Evolutionary conservation across 2,888 invertebrate species (phyloP), one percentile per base, ranked within the genome.

Genomic region (Papilio demoleus): DNA sequence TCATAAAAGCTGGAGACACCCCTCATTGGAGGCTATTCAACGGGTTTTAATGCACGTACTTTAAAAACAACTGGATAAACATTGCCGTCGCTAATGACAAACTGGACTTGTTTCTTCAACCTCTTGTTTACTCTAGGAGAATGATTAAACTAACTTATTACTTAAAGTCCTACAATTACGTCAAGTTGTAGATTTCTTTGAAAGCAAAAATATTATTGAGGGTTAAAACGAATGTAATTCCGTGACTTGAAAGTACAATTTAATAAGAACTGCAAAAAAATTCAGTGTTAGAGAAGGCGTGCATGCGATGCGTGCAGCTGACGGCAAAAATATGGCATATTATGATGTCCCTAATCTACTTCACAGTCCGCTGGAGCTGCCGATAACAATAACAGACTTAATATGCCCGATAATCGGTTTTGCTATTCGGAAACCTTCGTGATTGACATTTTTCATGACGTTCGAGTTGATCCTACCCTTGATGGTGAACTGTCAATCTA

Each of bases 371-470:
- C 75, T 82, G 87, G 82, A 80, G 84, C 81, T 81, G 81, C 86
- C 91, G 89, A 88, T 90, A 89, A 92, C 89, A 92, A 92, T 92
- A 90, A 90, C 88, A 82, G 88, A 90, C 90, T 91, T 91, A 92
- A 92, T 92, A 90, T 84, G 82, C 85, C 85, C 88, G 90, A 90
- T 92, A 92, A 92, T 92, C 91, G 92, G 88, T 89, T 92, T 90
- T 87, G 86, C 89, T 90, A 90, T 92, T 90, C 85, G 86, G 86
- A 88, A 89, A 89, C 88, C 87, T 89, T 85, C 79, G 86, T 92
- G 92, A 92, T 92, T 92, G 92, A 92, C 92, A 91, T 88, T 87
- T 91, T 85, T 79, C 85, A 87, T 88, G 87, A 88, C 85, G 85
- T 86, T 83, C 84, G 84, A 84, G 82, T 78, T 79, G 82, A 85